phyloP scores from a whole-genome alignment of 2,888 invertebrate species.

The Lepidonotus clava region DNA sequence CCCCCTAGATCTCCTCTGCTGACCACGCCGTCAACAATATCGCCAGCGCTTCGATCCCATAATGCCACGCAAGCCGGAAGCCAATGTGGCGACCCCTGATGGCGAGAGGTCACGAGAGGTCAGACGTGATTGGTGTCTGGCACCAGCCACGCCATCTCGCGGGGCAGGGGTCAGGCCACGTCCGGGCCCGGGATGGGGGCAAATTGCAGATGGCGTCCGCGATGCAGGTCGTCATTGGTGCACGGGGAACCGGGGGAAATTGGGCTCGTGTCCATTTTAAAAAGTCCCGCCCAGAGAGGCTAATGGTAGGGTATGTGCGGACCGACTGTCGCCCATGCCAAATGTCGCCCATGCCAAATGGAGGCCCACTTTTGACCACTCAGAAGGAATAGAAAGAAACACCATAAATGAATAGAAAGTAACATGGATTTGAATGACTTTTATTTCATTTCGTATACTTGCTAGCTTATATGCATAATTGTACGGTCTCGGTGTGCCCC shows the following conservation, averaged over 20 bases:
- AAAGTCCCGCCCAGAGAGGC: neutral
- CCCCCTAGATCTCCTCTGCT: neutral
- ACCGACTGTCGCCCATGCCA: neutral
- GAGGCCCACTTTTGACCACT: neutral
- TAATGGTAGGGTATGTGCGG: slow-evolving; percentile 14
- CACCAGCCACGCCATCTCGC: slow-evolving; percentile 48
- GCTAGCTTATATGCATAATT: neutral
- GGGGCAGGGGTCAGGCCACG: slow-evolving; percentile 33
- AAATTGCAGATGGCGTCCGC: neutral
- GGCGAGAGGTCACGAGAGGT: slow-evolving; percentile 50
- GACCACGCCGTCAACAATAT: slow-evolving; percentile 20
- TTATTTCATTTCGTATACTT: neutral
- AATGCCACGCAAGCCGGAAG: slow-evolving; percentile 49
- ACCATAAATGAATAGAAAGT: no score
- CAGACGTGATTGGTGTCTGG: slow-evolving; percentile 54
- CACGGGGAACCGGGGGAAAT: slow-evolving; percentile 6
- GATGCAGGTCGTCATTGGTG: slow-evolving; percentile 1
- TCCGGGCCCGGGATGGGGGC: slow-evolving; percentile 31
- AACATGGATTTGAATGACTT: neutral
- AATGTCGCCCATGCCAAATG: neutral
- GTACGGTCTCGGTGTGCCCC: neutral
- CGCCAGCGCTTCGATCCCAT: slow-evolving; percentile 22
- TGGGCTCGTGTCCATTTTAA: slow-evolving; percentile 36
- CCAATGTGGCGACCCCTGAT: slow-evolving; percentile 50
- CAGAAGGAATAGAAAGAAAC: no score